Conservation (phyloP, 2,113 vertebrate genomes). For the Chlorocebus sabaeus region DNA sequence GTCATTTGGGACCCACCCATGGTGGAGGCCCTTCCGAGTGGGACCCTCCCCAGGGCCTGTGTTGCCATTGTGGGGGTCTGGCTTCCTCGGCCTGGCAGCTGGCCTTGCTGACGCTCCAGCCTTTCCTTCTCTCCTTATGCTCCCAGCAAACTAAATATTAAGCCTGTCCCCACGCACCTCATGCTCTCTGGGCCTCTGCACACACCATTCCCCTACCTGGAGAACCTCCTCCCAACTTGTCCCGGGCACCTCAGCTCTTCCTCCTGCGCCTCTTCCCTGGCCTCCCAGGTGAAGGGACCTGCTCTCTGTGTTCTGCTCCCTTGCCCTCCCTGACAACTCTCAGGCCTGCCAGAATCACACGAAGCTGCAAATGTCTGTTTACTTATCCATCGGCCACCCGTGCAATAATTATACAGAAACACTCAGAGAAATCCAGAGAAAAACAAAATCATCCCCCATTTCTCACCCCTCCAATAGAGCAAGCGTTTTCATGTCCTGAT, state of each 20-base stretch:
- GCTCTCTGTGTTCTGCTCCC: rapidly evolving
- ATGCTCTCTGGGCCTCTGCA: neutral
- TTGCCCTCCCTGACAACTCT: rapidly evolving
- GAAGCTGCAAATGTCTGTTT: neutral
- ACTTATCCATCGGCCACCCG: neutral
- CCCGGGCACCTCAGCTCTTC: neutral
- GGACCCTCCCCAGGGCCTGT: neutral
- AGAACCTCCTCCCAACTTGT: neutral
- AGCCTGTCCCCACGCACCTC: neutral
- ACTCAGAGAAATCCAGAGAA: neutral
- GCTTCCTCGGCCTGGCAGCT: neutral
- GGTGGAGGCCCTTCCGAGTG: neutral
- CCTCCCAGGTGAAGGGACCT: rapidly evolving
- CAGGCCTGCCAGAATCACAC: neutral
- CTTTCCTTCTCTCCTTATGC: neutral
- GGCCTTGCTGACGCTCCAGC: neutral
- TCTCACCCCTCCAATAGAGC: neutral
- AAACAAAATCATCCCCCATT: neutral
- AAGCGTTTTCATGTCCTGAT: rapidly evolving
- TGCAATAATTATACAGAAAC: neutral
- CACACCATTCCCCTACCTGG: neutral
- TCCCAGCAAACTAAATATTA: neutral
- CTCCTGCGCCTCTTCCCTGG: neutral
- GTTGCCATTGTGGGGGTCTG: neutral
- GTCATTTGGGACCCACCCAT: neutral